Evolutionary conservation across 1,140 invertebrate genomes (phyloP), one percentile per base, ranked within the genome.

Genomic region (Sipha flava): DNA sequence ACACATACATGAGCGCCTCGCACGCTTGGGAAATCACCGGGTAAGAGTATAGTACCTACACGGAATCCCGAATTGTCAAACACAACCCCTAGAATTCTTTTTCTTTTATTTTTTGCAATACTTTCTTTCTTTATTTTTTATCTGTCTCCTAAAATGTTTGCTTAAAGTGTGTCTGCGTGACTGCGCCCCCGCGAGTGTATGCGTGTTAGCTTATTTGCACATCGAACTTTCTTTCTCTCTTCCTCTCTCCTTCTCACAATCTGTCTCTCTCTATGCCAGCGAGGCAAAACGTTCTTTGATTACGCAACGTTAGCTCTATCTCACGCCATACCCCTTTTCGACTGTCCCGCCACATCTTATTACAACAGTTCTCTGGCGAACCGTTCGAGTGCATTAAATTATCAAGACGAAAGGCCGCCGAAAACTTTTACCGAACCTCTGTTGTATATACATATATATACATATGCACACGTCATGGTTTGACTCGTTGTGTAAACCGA

Each of bases 201-300:
- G 43, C 21, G n/a, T 4, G 72, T 54, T 34, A n/a, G n/a, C 26
- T 75, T 75, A 75, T 72, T 72, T 72, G 14, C 72, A 57, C 72
- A 37, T 75, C 49, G 37, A 52, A 75, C 72, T n/a, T n/a, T n/a
- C n/a, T n/a, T n/a, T n/a, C n/a, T n/a, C n/a, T n/a, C n/a, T n/a
- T n/a, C n/a, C n/a, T n/a, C n/a, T n/a, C n/a, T n/a, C n/a, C n/a
- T n/a, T n/a, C n/a, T n/a, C n/a, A n/a, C n/a, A n/a, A n/a, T n/a
- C n/a, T n/a, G n/a, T n/a, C n/a, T n/a, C n/a, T 52, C 34, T 3
- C 34, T 23, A 21, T 2, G 47, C 72, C 49, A 37, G 18, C 29
- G 3, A 47, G 18, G 45, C 23, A 34, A 49, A 73, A 73, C 68
- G 68, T 29, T 45, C 68, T 45, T 72, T 72, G 66, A 70, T 70